These are phyloP conservation scores for Pampus argenteus DNA, from an alignment of 2,797 vertebrate genomes.

Conservation along the genomic window DNA sequence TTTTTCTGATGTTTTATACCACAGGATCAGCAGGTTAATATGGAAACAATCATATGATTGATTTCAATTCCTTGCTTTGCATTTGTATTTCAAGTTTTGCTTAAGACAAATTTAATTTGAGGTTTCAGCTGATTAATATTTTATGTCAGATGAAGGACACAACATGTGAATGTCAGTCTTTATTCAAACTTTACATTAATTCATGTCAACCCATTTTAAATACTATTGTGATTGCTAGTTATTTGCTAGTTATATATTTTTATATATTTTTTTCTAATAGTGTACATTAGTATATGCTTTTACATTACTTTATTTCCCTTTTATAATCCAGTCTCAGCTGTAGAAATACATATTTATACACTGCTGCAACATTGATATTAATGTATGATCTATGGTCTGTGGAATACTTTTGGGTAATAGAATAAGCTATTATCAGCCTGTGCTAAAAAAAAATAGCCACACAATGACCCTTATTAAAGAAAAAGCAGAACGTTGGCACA, in stretches of 20 bases:
- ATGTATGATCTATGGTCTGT: constrained; percentile 45
- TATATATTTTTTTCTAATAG: constrained; percentile 47
- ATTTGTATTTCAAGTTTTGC: background rate
- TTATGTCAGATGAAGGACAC: constrained; percentile 46
- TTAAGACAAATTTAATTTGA: background rate
- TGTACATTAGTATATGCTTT: constrained; percentile 72
- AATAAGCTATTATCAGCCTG: constrained; percentile 32
- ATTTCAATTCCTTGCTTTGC: background rate
- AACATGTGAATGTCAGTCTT: constrained; percentile 58
- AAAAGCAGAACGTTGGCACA: constrained; percentile 30
- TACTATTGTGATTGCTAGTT: constrained; percentile 55
- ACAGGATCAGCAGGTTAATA: no score
- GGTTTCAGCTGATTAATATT: background rate
- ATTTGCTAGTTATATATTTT: constrained; percentile 38
- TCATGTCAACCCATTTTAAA: constrained; percentile 61
- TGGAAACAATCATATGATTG: no score
- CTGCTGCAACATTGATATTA: constrained; percentile 50
- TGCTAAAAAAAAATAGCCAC: constrained; percentile 34
- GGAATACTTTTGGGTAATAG: constrained; percentile 64
- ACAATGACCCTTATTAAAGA: constrained; percentile 36
- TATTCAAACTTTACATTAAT: constrained; percentile 77
- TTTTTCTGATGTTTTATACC: no score
- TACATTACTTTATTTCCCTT: constrained; percentile 79
- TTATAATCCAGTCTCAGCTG: constrained; percentile 75
- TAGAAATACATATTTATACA: constrained; percentile 47